A percentile compares a stretch with the other conserved stretches of the same genome.
These are phyloP conservation scores for Tribolium castaneum DNA, from an alignment of 1,140 invertebrate species.

Conservation along the genomic window DNA sequence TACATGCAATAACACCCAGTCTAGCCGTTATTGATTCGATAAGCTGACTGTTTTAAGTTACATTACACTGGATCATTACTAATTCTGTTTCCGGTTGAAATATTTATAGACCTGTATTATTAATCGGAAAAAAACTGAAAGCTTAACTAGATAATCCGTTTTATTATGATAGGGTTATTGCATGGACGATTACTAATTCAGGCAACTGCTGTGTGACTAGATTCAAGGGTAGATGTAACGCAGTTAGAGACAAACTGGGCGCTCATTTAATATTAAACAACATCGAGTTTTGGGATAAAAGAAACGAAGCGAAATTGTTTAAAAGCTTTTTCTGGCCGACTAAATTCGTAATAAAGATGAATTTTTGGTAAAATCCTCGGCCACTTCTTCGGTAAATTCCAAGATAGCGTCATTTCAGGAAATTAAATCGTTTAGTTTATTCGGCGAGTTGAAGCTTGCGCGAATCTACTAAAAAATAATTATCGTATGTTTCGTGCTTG, in stretches of 20 bases:
- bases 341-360: neutral
- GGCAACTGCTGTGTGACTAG: neutral
- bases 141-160: neutral
- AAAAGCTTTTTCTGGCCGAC: neutral
- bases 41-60: neutral
- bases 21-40: neutral
- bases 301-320: neutral
- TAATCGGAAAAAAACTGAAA: too few relatives aligned
- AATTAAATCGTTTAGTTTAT: conserved; percentile 16
- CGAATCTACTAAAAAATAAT: conserved; percentile 16
- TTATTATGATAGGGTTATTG: neutral
- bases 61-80: neutral
- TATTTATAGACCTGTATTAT: too few relatives aligned
- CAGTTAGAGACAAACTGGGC: neutral
- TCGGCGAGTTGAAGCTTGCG: neutral
- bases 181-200: neutral
- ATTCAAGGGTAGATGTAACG: neutral
- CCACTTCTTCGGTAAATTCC: neutral
- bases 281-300: neutral
- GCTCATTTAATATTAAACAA: neutral
- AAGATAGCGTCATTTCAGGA: conserved; percentile 8
- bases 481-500: conserved; percentile 13
- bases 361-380: neutral
- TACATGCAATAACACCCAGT: neutral
- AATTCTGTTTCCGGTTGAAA: too few relatives aligned